These are phyloP conservation scores for Machimus rusticus DNA, from an alignment of 2,888 invertebrate genomes.

Conservation along the genomic window DNA sequence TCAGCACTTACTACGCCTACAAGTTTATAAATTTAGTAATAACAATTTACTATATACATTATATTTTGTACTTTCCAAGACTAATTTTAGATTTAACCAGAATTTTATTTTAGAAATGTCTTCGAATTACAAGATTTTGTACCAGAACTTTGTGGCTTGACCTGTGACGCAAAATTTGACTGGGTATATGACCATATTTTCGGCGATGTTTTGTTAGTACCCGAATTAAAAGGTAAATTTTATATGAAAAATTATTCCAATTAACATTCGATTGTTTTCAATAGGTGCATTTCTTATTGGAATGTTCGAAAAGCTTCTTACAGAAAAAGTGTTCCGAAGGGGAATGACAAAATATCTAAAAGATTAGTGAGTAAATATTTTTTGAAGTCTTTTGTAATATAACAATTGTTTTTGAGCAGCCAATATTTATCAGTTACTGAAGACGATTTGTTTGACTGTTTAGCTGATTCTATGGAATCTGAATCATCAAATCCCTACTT, in stretches of 20 bases:
- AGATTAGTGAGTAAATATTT: conserved; percentile 44
- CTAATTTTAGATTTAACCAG: not conserved
- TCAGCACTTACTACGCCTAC: conserved; percentile 70
- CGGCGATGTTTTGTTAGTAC: no score
- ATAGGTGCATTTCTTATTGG: not conserved
- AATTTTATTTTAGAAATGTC: not conserved
- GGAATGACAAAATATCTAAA: conserved; percentile 52
- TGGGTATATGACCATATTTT: not conserved
- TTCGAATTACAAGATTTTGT: not conserved
- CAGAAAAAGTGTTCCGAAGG: not conserved
- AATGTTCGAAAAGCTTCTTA: not conserved
- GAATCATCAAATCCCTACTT: conserved; percentile 51
- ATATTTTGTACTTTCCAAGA: not conserved
- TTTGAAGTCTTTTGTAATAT: no score
- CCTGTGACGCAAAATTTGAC: not conserved
- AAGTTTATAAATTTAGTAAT: no score
- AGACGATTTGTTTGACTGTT: conserved; percentile 52
- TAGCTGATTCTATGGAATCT: conserved; percentile 53
- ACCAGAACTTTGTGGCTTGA: not conserved
- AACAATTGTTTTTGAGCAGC: not conserved
- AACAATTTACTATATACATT: no score
- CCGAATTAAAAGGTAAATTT: not conserved
- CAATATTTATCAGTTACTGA: conserved; percentile 39
- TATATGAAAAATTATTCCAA: not conserved
- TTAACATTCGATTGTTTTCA: not conserved